Evolutionary conservation across 2,113 vertebrate genomes (phyloP).

Genomic region (Saguinus imperator): DNA sequence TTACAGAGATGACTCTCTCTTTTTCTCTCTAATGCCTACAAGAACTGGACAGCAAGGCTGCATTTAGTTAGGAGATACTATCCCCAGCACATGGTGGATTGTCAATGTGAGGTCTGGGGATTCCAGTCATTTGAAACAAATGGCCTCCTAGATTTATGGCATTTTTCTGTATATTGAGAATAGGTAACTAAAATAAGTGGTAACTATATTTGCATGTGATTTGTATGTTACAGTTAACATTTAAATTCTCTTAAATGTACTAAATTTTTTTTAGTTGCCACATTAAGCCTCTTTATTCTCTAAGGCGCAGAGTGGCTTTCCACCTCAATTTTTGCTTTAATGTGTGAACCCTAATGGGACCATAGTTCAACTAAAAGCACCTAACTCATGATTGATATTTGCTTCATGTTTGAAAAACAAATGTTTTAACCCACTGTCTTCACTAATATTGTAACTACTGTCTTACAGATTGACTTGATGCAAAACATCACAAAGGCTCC

Average conservation of each 20-base stretch:
- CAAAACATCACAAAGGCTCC: slow-evolving; percentile 82
- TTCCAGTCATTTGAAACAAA: slow-evolving; percentile 38
- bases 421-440: slow-evolving; percentile 80
- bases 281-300: slow-evolving; percentile 37
- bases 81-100: neutral
- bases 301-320: slow-evolving; percentile 54
- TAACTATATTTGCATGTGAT: slow-evolving; percentile 67
- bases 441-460: slow-evolving; percentile 83
- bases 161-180: slow-evolving; percentile 35
- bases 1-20: neutral
- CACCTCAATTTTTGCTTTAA: slow-evolving; percentile 57
- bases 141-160: slow-evolving; percentile 7
- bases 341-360: slow-evolving; percentile 25
- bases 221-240: slow-evolving; percentile 62
- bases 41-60: slow-evolving; percentile 13
- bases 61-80: slow-evolving; percentile 12
- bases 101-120: slow-evolving; percentile 22
- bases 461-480: slow-evolving; percentile 84
- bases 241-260: slow-evolving; percentile 60
- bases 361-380: slow-evolving; percentile 62
- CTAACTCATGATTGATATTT: slow-evolving; percentile 73
- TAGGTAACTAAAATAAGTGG: slow-evolving; percentile 55
- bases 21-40: neutral
- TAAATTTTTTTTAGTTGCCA: slow-evolving; percentile 51
- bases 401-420: slow-evolving; percentile 79